Base-by-base conservation (phyloP, 1,140 invertebrate genomes). In the Grapholita molesta region DNA sequence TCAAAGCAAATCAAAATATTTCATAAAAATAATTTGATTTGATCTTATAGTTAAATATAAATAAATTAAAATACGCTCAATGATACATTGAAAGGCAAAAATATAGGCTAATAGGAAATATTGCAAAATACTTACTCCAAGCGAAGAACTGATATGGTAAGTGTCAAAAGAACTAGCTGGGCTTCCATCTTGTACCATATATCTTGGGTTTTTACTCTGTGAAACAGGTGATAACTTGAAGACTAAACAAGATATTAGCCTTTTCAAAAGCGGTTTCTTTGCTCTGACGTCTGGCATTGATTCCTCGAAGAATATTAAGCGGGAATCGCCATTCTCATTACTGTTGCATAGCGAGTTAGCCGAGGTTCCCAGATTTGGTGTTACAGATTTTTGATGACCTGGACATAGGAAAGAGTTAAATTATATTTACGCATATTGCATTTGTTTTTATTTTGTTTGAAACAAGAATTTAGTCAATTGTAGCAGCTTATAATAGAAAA, bases 311-410 rank as follows among this genome's bases (percentile, higher is more conserved):
- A 70, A 76, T 68, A 72, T 64, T 23, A 69, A 71, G 23, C 69
- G 48, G 12, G 55, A 15, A n/a, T 18, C 55, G 11, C n/a, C 15
- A 28, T 30, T 25, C 70, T 55, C 3, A 28, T 5, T 38, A 15
- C 25, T 75, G 21, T 55, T 66, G 64, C 79, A 67, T 12, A 83
- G 66, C 0, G 88, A 86, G 64, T 70, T 77, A 1, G 67, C 70
- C 1, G 88, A 89, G 12, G 86, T 84, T 8, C 85, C 88, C 53
- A 90, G 70, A 70, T 90, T 90, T 6, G 88, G 86, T 9, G 85
- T 88, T 7, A 55, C 68, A 12, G 76, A 75, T 77, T 78, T 88
- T 52, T 74, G 80, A 30, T 66, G 74, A 25, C 81, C 86, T 88
- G 57, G 28, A 78, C 73, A 30, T 3, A 30, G 15, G 6, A 21